phyloP scores from a whole-genome alignment of 2,888 invertebrate species.

The Alcis repandata region DNA sequence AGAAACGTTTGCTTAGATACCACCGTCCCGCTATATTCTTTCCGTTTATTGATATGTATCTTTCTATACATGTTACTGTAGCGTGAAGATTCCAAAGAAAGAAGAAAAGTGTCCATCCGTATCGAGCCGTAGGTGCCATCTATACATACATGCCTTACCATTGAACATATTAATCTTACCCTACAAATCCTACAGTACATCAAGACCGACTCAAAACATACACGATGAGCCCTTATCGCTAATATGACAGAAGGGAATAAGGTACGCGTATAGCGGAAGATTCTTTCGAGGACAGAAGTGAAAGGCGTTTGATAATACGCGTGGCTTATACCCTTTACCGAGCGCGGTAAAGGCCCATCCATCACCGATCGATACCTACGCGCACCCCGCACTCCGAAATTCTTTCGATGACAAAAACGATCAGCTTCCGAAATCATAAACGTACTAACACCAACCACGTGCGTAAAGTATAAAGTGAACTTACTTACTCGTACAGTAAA shows the following conservation, averaged over 20 bases:
- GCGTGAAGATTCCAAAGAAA: constrained; percentile 70
- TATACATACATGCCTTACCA: constrained; percentile 77
- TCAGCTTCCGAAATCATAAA: constrained; percentile 81
- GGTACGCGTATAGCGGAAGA: constrained; percentile 58
- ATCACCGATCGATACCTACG: constrained; percentile 59
- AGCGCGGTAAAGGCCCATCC: constrained; percentile 61
- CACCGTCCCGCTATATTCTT: constrained; percentile 75
- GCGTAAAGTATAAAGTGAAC: constrained; percentile 82
- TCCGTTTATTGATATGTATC: constrained; percentile 83
- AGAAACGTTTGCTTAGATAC: constrained; percentile 50
- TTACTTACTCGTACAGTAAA: constrained; percentile 81
- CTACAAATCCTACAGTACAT: constrained; percentile 79
- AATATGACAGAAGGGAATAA: constrained; percentile 49
- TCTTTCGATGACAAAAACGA: constrained; percentile 76
- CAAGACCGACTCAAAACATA: constrained; percentile 74
- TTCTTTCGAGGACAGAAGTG: constrained; percentile 53
- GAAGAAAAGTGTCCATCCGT: constrained; percentile 79
- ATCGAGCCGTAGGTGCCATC: constrained; percentile 80
- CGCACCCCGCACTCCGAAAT: constrained; percentile 76
- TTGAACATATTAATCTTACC: constrained; percentile 77
- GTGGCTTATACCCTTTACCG: constrained; percentile 53
- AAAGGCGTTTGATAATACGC: constrained; percentile 55
- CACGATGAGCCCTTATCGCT: constrained; percentile 59
- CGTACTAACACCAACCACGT: constrained; percentile 75
- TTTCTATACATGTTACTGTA: constrained; percentile 77